Evolutionary conservation across 30 jellyfish, hydroid and myxozoan species (phyloP).

Genomic region (Calvadosia cruxmelitensis): DNA sequence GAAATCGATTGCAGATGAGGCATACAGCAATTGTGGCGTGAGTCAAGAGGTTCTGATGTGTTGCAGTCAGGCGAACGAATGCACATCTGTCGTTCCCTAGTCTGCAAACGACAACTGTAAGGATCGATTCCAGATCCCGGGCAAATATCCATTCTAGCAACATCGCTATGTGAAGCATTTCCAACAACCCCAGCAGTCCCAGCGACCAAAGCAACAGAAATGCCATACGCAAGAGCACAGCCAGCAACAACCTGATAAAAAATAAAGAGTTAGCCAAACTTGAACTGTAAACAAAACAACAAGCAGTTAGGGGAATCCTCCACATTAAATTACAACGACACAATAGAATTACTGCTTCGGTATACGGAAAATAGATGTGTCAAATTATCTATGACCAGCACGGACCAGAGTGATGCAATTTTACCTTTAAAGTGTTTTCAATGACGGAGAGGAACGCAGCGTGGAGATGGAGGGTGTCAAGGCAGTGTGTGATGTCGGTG

Average conservation of each 20-base stretch:
- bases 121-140: conserved; percentile 16
- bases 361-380: too few relatives aligned
- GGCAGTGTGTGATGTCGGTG: conserved; percentile 67
- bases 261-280: background rate
- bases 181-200: conserved; percentile 18
- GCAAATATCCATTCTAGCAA: background rate
- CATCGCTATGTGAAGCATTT: conserved; percentile 16
- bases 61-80: too few relatives aligned
- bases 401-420: background rate
- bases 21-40: too few relatives aligned
- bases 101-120: conserved; percentile 19
- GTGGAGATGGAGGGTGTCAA: conserved; percentile 36
- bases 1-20: too few relatives aligned
- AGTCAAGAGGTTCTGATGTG: too few relatives aligned
- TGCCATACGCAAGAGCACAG: conserved; percentile 63
- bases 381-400: too few relatives aligned
- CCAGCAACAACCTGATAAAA: conserved; percentile 43
- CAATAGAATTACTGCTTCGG: too few relatives aligned
- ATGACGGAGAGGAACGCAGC: conserved; percentile 19
- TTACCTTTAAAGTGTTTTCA: conserved; percentile 48
- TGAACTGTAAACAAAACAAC: background rate
- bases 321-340: background rate
- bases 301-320: background rate
- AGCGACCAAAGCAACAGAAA: conserved; percentile 32
- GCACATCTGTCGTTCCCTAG: conserved; percentile 23